Evolutionary conservation across 2,113 vertebrate species (phyloP), one percentile per base, ranked within the genome.

Genomic region (Passer montanus): DNA sequence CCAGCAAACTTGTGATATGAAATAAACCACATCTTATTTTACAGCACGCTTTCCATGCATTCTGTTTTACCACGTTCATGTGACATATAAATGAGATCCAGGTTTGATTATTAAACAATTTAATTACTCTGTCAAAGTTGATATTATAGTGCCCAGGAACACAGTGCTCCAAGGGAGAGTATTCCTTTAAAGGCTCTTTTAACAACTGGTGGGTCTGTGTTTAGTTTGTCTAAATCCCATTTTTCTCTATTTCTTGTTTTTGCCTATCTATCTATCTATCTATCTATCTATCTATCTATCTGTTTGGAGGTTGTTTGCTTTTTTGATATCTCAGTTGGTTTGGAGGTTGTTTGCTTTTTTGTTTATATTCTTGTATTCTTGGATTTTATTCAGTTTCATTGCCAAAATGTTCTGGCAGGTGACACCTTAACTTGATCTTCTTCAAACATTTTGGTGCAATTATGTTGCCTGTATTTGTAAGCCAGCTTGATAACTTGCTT

Each of bases 11-110:
- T 77, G 60, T 79, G 90, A 86, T 76, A 59, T n/a, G 49, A 84
- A 95, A 86, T 87, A 97, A 96, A 89, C 86, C 92, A 82, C 88
- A 95, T 93, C 88, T 84, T 37, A 89, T 35, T 74, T 58, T 68
- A 24, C 68, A 90, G 72, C 58, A 52, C 6, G 19, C 50, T 89
- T 83, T 6, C 89, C 69, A 73, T 62, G 44, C 33, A 2, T 90
- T 82, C 67, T 33, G 14, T 59, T 96, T 95, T 96, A 87, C 78
- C 89, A 13, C 0, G 15, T 62, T 92, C 91, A 67, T 82, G 64
- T 94, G 91, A 84, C 0, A 0, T 73, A 67, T 91, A 93, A 95
- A 87, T 95, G 85, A 96, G 78, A 95, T 91, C 86, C 89, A 94
- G 73, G 86, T 62, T 78, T 93, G 67, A 90, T 94, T 79, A 91